phyloP scores from a whole-genome alignment of 1,140 invertebrate species.

The Sarcophaga peregrina region DNA sequence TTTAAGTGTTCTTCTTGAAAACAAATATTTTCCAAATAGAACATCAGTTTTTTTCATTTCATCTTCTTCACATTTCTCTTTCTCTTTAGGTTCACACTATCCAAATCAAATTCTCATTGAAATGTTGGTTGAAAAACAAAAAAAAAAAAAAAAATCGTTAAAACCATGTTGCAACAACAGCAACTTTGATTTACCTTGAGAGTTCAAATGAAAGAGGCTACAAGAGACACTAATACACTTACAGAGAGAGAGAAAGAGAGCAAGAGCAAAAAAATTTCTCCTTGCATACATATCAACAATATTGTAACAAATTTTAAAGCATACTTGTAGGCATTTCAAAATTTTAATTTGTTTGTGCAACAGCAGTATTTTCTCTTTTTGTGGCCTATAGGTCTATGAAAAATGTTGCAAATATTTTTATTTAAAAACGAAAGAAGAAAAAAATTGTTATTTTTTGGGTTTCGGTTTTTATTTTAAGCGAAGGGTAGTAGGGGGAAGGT shows the following conservation, averaged over 20 bases:
- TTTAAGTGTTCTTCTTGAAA: background rate
- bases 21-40: background rate
- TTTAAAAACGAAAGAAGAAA: no score
- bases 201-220: background rate
- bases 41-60: no score
- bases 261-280: no score
- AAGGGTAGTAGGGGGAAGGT: no score
- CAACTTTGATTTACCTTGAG: slow-evolving; percentile 22
- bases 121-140: background rate
- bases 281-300: background rate
- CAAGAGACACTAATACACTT: background rate
- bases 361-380: background rate
- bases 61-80: no score
- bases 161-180: background rate
- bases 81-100: slow-evolving; percentile 10
- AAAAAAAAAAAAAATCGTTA: background rate
- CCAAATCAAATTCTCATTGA: background rate
- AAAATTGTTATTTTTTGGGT: no score
- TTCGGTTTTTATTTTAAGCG: no score
- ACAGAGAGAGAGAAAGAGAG: no score
- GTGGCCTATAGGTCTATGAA: no score
- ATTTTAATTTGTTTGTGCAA: background rate
- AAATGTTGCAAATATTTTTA: no score
- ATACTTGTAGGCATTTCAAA: background rate
- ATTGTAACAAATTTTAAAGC: background rate